Conservation (phyloP, 1,140 invertebrate genomes). For the Heliothis virescens region DNA sequence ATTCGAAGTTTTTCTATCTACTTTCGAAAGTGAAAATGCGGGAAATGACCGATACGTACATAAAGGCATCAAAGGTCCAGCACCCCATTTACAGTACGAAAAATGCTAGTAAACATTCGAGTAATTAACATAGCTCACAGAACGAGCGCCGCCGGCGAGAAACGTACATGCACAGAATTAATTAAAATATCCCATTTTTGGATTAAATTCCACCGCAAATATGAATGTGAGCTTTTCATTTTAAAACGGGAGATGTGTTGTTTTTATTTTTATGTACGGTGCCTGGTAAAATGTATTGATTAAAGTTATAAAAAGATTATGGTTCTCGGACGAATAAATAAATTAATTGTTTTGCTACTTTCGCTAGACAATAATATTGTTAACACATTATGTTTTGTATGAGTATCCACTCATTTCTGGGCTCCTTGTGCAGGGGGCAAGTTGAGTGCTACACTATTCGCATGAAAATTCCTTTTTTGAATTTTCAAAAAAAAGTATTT, state of each 20-base stretch:
- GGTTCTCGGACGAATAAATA: not conserved
- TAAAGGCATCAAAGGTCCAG: not conserved
- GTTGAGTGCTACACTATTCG: too few relatives aligned
- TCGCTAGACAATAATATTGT: too few relatives aligned
- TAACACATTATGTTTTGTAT: too few relatives aligned
- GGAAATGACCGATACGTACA: not conserved
- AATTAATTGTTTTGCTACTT: too few relatives aligned
- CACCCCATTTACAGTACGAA: not conserved
- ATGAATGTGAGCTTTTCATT: not conserved
- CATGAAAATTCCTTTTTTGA: too few relatives aligned
- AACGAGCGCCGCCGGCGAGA: not conserved
- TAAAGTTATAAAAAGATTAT: not conserved
- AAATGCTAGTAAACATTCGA: constrained; percentile 19
- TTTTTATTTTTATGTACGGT: not conserved
- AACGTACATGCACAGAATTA: constrained; percentile 16
- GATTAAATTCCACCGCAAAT: not conserved
- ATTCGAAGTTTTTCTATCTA: too few relatives aligned
- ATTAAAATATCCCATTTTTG: constrained; percentile 15
- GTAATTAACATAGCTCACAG: constrained; percentile 17
- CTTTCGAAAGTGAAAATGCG: too few relatives aligned
- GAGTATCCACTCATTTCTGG: too few relatives aligned
- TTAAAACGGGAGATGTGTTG: not conserved
- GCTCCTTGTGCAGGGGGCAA: too few relatives aligned
- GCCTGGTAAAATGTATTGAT: not conserved
- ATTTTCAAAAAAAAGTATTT: too few relatives aligned